Percentiles rank a stretch among this genome's conserved stretches.
Conservation (phyloP, 2,797 vertebrate genomes). For the Pachyuromys duprasi region DNA sequence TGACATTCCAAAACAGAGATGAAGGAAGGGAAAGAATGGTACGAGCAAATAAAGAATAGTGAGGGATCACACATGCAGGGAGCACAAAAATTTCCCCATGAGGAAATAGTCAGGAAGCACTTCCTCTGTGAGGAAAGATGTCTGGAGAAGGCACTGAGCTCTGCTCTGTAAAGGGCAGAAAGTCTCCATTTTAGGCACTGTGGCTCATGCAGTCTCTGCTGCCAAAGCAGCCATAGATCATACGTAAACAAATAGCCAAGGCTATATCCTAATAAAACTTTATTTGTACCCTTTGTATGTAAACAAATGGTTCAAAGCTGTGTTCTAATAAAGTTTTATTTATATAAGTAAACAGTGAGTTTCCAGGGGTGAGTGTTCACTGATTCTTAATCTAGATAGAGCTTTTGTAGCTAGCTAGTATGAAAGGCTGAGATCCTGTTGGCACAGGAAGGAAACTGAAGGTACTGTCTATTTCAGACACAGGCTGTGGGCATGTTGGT, state of each 20-base stretch:
- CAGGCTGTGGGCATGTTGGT: background rate
- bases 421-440: background rate
- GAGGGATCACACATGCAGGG: background rate
- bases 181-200: background rate
- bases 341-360: background rate
- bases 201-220: background rate
- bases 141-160: background rate
- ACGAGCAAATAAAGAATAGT: background rate
- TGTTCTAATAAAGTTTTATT: constrained; percentile 44
- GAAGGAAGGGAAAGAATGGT: background rate
- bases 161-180: background rate
- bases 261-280: constrained; percentile 35
- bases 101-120: background rate
- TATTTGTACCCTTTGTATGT: background rate
- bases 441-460: background rate
- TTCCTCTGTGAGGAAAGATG: background rate
- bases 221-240: background rate
- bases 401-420: background rate
- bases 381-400: background rate
- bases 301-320: background rate
- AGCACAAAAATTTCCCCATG: background rate
- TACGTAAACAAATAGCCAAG: background rate
- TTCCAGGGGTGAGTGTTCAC: background rate
- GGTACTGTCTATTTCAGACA: background rate
- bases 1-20: background rate